A percentile compares a stretch with the other conserved stretches of the same genome.
phyloP scores from a whole-genome alignment of 2,113 vertebrate genomes.

The Eulacestoma nigropectus region DNA sequence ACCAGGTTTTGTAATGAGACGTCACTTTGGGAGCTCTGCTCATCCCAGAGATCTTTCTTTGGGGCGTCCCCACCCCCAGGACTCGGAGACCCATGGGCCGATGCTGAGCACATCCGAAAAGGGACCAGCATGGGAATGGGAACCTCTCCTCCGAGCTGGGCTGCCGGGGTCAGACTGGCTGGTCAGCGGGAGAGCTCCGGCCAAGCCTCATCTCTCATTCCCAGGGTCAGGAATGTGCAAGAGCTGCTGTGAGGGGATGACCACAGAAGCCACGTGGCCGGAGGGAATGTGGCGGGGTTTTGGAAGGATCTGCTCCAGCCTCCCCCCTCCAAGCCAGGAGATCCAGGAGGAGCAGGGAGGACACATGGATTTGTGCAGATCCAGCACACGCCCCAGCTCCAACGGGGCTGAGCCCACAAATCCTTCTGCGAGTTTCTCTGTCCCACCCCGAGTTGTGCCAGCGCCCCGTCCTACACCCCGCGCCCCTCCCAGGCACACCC shows the following conservation, averaged over 20 bases:
- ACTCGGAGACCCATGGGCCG: accelerated
- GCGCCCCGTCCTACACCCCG: slow-evolving; percentile 34
- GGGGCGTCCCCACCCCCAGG: accelerated
- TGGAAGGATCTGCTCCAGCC: background rate
- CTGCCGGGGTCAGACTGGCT: background rate
- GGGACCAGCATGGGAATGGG: accelerated
- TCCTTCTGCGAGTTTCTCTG: slow-evolving; percentile 2
- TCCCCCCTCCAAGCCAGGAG: background rate
- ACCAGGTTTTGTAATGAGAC: background rate
- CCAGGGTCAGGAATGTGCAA: background rate
- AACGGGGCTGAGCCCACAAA: background rate
- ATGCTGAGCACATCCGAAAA: background rate
- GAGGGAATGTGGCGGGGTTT: background rate
- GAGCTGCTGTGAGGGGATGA: background rate
- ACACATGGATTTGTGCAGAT: background rate
- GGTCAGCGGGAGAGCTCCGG: background rate
- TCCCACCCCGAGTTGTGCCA: slow-evolving; percentile 38
- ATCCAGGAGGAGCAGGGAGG: background rate
- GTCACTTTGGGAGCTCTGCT: background rate
- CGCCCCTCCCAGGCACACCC: slow-evolving; percentile 26
- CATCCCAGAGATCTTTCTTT: background rate
- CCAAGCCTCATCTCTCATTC: background rate
- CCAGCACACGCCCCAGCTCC: background rate
- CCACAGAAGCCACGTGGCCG: background rate
- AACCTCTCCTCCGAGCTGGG: background rate